Evolutionary conservation across 2,113 vertebrate genomes (phyloP).

Genomic region (Rhadina sibilatrix): DNA sequence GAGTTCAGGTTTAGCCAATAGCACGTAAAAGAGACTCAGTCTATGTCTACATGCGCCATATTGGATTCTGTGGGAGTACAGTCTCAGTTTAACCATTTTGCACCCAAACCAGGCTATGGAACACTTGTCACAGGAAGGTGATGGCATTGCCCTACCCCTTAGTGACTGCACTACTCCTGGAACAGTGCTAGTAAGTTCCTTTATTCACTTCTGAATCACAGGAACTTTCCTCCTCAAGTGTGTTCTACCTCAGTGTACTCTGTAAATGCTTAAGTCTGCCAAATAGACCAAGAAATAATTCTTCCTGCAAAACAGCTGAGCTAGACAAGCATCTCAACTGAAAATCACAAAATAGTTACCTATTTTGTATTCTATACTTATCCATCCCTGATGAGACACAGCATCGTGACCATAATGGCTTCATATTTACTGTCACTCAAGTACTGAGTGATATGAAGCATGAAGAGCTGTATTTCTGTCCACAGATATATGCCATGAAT

Average conservation of each 20-base stretch:
- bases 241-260: neutral
- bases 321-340: neutral
- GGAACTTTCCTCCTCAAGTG: neutral
- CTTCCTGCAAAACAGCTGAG: neutral
- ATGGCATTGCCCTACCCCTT: neutral
- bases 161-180: neutral
- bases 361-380: neutral
- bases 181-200: neutral
- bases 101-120: neutral
- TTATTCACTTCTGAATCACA: neutral
- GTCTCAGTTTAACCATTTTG: neutral
- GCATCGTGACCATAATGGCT: neutral
- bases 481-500: neutral
- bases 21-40: neutral
- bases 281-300: neutral
- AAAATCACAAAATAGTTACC: neutral
- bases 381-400: neutral
- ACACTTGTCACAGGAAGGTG: neutral
- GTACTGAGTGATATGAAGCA: neutral
- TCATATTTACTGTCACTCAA: constrained; percentile 5
- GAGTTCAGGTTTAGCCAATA: neutral
- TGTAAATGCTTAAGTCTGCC: neutral
- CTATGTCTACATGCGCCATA: neutral
- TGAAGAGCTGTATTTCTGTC: neutral
- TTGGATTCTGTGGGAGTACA: neutral